These are phyloP conservation scores for Cryptoblepharus egeriae DNA, from an alignment of 2,797 vertebrate species.

Conservation along the genomic window DNA sequence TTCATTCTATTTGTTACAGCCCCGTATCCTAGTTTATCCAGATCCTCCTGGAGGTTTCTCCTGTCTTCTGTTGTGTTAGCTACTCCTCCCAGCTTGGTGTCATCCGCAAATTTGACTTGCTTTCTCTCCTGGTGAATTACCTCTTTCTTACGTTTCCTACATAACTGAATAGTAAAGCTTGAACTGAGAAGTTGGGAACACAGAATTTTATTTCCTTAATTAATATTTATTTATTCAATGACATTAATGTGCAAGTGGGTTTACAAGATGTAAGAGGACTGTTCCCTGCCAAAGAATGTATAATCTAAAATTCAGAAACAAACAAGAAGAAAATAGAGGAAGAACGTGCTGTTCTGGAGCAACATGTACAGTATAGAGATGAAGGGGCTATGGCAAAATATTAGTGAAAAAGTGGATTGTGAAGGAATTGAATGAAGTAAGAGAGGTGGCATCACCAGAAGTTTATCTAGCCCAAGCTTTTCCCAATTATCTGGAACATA, in stretches of 20 bases:
- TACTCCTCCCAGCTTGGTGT: too few species aligned
- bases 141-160: not conserved
- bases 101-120: too few species aligned
- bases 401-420: not conserved
- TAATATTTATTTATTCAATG: not conserved
- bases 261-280: not conserved
- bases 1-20: too few species aligned
- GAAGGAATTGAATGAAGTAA: constrained; percentile 13
- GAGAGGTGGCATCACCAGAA: not conserved
- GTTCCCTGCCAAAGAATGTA: not conserved
- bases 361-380: not conserved
- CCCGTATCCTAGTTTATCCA: too few species aligned
- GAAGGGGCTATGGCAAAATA: too few species aligned
- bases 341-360: too few species aligned
- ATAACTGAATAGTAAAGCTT: too few species aligned
- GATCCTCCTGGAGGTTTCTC: too few species aligned
- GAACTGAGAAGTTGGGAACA: not conserved
- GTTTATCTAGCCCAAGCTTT: too few species aligned
- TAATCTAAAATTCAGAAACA: not conserved
- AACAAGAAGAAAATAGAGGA: not conserved
- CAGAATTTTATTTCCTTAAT: not conserved
- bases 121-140: too few species aligned
- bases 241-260: not conserved
- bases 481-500: too few species aligned
- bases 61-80: too few species aligned